Evolutionary conservation across 1,140 invertebrate genomes (phyloP).

Genomic region (Drosophila takahashii): DNA sequence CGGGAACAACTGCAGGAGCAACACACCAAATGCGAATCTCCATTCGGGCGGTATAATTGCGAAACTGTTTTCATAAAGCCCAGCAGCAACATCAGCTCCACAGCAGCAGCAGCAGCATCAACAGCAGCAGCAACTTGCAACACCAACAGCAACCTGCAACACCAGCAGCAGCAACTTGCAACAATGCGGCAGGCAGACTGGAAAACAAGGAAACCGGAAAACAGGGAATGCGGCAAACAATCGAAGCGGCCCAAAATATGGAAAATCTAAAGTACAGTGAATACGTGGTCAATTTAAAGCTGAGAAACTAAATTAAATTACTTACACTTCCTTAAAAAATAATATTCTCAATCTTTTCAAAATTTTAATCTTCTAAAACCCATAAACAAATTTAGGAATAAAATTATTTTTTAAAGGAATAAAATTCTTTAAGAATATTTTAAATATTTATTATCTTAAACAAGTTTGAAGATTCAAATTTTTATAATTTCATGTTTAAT

Average conservation of each 20-base stretch:
- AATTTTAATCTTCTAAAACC: too few relatives aligned
- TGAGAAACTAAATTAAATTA: too few relatives aligned
- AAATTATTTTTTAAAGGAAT: too few relatives aligned
- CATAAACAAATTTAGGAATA: too few relatives aligned
- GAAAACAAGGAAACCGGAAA: conserved; percentile 16
- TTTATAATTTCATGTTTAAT: too few relatives aligned
- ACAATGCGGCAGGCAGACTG: conserved; percentile 18
- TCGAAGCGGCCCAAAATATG: conserved; percentile 28
- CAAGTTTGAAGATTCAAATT: too few relatives aligned
- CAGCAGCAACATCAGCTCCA: conserved; percentile 7
- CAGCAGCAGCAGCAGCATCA: not conserved
- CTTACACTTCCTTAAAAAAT: too few relatives aligned
- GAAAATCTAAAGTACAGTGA: not conserved
- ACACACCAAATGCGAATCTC: conserved; percentile 27
- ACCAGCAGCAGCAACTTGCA: conserved; percentile 8
- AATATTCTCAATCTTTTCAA: too few relatives aligned
- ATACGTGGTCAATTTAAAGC: not conserved
- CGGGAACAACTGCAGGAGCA: not conserved
- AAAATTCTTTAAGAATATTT: too few relatives aligned
- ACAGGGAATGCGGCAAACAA: conserved; percentile 40
- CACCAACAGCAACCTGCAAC: not conserved
- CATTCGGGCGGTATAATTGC: conserved; percentile 63
- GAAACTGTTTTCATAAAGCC: conserved; percentile 62
- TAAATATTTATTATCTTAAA: too few relatives aligned
- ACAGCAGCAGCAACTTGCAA: conserved; percentile 7